Percentiles rank a stretch among this genome's conserved stretches.
Conservation (phyloP, 2,888 invertebrate species). For the Elysia crispata region DNA sequence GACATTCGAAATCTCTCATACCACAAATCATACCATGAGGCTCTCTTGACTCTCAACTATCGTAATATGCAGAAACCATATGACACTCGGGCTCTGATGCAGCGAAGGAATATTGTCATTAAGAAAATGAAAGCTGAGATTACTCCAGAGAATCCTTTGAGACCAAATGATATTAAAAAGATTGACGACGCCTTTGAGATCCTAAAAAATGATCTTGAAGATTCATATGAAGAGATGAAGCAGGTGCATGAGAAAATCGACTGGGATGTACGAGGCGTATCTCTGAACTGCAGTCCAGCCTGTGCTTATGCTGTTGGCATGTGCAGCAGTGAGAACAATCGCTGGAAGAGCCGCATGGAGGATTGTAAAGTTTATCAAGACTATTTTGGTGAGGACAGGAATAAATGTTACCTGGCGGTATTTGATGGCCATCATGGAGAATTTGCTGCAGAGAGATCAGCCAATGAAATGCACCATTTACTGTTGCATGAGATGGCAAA, state of each 20-base stretch:
- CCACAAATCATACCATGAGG: slow-evolving; percentile 70
- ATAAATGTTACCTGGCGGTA: slow-evolving; percentile 72
- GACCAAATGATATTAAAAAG: slow-evolving; percentile 54
- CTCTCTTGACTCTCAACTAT: slow-evolving; percentile 64
- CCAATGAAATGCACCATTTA: slow-evolving; percentile 71
- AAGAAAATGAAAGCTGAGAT: slow-evolving; percentile 58
- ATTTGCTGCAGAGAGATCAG: slow-evolving; percentile 72
- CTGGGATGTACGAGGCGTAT: slow-evolving; percentile 63
- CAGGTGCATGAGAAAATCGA: slow-evolving; percentile 63
- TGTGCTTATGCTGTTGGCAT: slow-evolving; percentile 68
- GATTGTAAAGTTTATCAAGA: slow-evolving; percentile 73
- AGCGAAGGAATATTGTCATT: slow-evolving; percentile 64
- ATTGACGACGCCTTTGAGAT: slow-evolving; percentile 73
- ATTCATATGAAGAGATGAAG: slow-evolving; percentile 66
- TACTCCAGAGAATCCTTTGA: slow-evolving; percentile 56
- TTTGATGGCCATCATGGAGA: slow-evolving; percentile 75
- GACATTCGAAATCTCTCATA: slow-evolving; percentile 63
- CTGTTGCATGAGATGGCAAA: slow-evolving; percentile 72
- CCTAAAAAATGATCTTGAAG: slow-evolving; percentile 70
- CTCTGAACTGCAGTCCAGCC: slow-evolving; percentile 66
- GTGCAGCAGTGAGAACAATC: slow-evolving; percentile 66
- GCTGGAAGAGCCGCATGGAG: slow-evolving; percentile 75
- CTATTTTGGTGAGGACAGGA: slow-evolving; percentile 70
- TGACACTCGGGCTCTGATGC: slow-evolving; percentile 61
- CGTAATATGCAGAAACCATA: slow-evolving; percentile 59